Evolutionary conservation across 2,797 vertebrate species (phyloP).

Genomic region (Pseudochromis fuscus): DNA sequence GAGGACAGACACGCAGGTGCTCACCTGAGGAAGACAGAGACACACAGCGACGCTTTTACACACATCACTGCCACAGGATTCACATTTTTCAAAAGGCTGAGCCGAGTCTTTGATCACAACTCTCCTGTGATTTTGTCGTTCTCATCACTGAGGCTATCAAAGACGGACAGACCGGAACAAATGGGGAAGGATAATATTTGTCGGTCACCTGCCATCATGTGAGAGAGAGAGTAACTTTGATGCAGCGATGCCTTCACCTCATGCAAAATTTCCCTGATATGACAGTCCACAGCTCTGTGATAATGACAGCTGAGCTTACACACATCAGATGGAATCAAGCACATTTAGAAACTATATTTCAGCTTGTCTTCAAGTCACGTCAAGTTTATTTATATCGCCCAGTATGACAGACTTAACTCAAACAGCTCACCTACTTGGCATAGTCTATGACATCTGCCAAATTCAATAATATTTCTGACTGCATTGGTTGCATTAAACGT

Average conservation of each 20-base stretch:
- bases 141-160: slow-evolving; percentile 66
- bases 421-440: not conserved
- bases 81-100: slow-evolving; percentile 59
- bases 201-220: slow-evolving; percentile 46
- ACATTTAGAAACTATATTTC: not conserved
- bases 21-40: slow-evolving; percentile 87
- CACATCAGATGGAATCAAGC: not conserved
- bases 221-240: slow-evolving; percentile 51
- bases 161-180: slow-evolving; percentile 61
- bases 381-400: not conserved
- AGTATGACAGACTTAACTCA: slow-evolving; percentile 4
- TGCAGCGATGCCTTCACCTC: slow-evolving; percentile 15
- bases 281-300: slow-evolving; percentile 16
- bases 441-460: slow-evolving; percentile 16
- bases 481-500: not conserved
- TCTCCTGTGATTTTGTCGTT: slow-evolving; percentile 64
- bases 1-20: slow-evolving; percentile 96
- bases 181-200: slow-evolving; percentile 61
- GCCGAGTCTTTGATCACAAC: slow-evolving; percentile 68
- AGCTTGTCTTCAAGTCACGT: slow-evolving; percentile 3
- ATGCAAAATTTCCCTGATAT: slow-evolving; percentile 20
- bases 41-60: slow-evolving; percentile 51
- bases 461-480: not conserved
- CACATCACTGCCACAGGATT: slow-evolving; percentile 52
- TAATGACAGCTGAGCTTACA: slow-evolving; percentile 5